Evolutionary conservation across 2,113 vertebrate genomes (phyloP).

Genomic region (Dendropsophus ebraccatus): DNA sequence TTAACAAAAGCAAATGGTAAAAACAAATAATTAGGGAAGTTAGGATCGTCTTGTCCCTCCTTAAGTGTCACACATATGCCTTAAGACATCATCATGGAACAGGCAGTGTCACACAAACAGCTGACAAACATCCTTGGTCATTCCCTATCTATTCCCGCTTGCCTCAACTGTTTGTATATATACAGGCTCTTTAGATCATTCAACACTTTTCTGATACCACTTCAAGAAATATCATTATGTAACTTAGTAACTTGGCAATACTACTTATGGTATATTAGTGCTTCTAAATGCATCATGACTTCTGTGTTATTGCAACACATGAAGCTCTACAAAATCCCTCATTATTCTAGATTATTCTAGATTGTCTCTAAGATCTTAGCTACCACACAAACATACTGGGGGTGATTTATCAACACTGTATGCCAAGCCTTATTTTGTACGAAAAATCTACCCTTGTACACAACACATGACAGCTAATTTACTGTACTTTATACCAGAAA

Average conservation of each 20-base stretch:
- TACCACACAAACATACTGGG: too few species aligned
- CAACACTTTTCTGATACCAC: not conserved
- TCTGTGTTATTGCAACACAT: too few species aligned
- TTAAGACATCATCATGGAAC: slow-evolving; percentile 23
- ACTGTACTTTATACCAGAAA: too few species aligned
- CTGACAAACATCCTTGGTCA: slow-evolving; percentile 41
- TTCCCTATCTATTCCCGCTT: slow-evolving; percentile 12
- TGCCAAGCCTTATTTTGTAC: too few species aligned
- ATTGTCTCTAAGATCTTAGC: too few species aligned
- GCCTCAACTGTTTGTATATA: not conserved
- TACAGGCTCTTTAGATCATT: not conserved
- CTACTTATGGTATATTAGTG: not conserved
- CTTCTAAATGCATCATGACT: not conserved
- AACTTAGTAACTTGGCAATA: not conserved
- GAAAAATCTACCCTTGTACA: too few species aligned
- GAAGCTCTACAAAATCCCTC: too few species aligned
- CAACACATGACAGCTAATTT: too few species aligned
- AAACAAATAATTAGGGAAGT: slow-evolving; percentile 59
- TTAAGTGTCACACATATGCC: slow-evolving; percentile 34
- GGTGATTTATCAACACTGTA: too few species aligned
- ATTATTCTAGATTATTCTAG: too few species aligned
- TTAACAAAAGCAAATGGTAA: slow-evolving; percentile 51
- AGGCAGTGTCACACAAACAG: slow-evolving; percentile 30
- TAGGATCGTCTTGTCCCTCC: slow-evolving; percentile 27
- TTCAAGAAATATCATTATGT: not conserved